Percentiles rank a stretch among this genome's conserved stretches.
Evolutionary conservation across 2,797 vertebrate species (phyloP).

Genomic region (Erethizon dorsatum): DNA sequence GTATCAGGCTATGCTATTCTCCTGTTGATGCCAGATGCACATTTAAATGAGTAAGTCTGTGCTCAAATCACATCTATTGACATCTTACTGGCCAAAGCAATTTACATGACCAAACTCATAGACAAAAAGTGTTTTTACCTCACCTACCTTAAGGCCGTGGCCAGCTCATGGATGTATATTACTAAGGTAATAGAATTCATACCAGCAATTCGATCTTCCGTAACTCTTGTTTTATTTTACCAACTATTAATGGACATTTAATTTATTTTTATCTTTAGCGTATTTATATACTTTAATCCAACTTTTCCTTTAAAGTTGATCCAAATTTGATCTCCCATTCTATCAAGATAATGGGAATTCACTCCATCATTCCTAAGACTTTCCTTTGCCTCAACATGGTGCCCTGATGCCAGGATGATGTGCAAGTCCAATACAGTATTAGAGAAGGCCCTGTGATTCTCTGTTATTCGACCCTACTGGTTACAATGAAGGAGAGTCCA

Average conservation of each 20-base stretch:
- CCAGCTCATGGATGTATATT: neutral
- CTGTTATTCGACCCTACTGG: neutral
- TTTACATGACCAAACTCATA: neutral
- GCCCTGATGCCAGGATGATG: neutral
- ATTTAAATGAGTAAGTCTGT: neutral
- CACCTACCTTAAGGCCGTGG: neutral
- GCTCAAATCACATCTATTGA: neutral
- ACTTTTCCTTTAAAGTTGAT: neutral
- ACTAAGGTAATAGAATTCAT: neutral
- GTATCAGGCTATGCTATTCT: neutral
- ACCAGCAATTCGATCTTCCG: neutral
- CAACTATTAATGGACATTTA: neutral
- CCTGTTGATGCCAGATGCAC: neutral
- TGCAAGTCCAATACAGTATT: neutral
- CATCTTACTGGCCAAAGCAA: neutral
- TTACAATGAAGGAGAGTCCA: neutral
- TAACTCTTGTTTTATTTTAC: conserved; percentile 45
- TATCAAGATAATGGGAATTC: neutral
- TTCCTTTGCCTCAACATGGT: neutral
- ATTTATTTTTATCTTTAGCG: conserved; percentile 24
- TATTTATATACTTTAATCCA: conserved; percentile 47
- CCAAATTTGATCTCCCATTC: neutral
- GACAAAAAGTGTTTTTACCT: neutral
- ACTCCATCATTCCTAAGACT: neutral
- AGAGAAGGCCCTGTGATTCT: neutral